Conservation (phyloP, 2,888 invertebrate species). For the Eutolmus rufibarbis region DNA sequence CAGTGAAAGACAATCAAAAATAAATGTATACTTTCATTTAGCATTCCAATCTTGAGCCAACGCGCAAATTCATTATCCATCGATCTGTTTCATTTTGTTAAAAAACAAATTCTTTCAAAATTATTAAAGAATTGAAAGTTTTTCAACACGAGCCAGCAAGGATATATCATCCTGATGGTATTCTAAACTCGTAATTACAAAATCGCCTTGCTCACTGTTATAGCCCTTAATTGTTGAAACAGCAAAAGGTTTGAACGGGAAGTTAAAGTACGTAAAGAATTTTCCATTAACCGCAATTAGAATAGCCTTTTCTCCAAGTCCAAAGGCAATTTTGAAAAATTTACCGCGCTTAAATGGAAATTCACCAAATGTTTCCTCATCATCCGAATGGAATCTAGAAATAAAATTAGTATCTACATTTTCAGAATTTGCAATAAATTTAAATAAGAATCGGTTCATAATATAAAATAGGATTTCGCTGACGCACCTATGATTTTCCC, state of each 20-base stretch:
- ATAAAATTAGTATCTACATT: neutral
- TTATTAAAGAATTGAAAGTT: constrained; percentile 51
- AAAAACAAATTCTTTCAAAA: neutral
- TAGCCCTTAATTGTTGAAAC: constrained; percentile 60
- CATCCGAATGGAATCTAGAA: constrained; percentile 56
- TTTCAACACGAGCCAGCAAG: constrained; percentile 57
- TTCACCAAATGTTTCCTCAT: constrained; percentile 61
- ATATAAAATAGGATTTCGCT: neutral
- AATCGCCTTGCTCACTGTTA: constrained; percentile 55
- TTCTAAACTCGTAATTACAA: constrained; percentile 57
- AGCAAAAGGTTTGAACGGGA: constrained; percentile 57
- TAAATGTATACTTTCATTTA: neutral
- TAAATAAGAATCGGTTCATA: neutral
- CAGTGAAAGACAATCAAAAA: neutral
- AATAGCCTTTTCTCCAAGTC: constrained; percentile 59
- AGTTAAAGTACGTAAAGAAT: constrained; percentile 61
- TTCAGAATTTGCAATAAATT: neutral
- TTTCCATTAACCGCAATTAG: constrained; percentile 61
- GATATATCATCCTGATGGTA: constrained; percentile 60
- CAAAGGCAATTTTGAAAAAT: constrained; percentile 60
- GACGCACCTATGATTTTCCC: constrained; percentile 57
- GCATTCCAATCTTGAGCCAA: neutral
- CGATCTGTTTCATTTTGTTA: neutral
- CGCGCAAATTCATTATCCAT: neutral
- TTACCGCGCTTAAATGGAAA: constrained; percentile 61